Conservation (phyloP, 2,113 vertebrate genomes). For the human region GRCh38 chr4:177717501-177718000, state of each 20-base stretch:
- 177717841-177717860: not conserved
- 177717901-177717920: not conserved
- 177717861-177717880: slow-evolving; percentile 37
- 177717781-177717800: not conserved
- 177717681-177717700: not conserved
- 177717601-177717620: not conserved
- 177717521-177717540: not conserved
- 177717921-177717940: not conserved
- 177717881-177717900: not conserved
- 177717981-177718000: not conserved
- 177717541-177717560: not conserved
- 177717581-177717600: not conserved
- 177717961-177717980: not conserved
- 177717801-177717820: slow-evolving; percentile 23
- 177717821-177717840: not conserved
- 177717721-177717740: slow-evolving; percentile 32
- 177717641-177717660: not conserved
- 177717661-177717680: not conserved
- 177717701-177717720: slow-evolving; percentile 13
- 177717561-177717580: not conserved
- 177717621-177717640: not conserved
- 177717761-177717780: not conserved
- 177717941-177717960: not conserved
- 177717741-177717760: slow-evolving; percentile 23
- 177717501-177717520: not conserved